Evolutionary conservation across 2,113 vertebrate genomes (phyloP).

Genomic region (Passer montanus): DNA sequence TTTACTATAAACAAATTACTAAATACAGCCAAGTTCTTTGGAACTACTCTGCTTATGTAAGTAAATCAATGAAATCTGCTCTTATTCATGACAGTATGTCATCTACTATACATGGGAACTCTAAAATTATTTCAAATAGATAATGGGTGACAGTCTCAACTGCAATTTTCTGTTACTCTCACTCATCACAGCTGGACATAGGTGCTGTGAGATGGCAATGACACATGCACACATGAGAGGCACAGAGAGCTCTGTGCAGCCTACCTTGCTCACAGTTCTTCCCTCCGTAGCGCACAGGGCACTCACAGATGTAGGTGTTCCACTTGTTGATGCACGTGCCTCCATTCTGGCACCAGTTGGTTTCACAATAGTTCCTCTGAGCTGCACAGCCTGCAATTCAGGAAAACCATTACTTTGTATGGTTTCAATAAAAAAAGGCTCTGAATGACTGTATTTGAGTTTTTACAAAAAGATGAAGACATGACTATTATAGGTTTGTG

Average conservation of each 20-base stretch:
- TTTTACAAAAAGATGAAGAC: not conserved
- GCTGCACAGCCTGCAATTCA: conserved; percentile 83
- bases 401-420: not conserved
- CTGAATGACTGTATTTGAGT: not conserved
- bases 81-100: not conserved
- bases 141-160: not conserved
- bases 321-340: conserved; percentile 89
- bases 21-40: conserved; percentile 6
- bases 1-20: conserved; percentile 28
- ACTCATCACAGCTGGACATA: not conserved
- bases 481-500: not conserved
- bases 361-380: conserved; percentile 86
- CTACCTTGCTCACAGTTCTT: conserved; percentile 96
- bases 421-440: not conserved
- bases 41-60: conserved; percentile 5
- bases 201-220: not conserved
- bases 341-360: conserved; percentile 85
- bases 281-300: conserved; percentile 85
- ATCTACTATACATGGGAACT: not conserved
- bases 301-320: conserved; percentile 88
- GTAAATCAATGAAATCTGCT: conserved; percentile 10
- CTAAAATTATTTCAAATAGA: not conserved
- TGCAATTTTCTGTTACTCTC: not conserved
- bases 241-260: not conserved
- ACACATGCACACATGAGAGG: fast-evolving